Conservation (phyloP, 2,113 vertebrate genomes). For the Baryphthengus martii region DNA sequence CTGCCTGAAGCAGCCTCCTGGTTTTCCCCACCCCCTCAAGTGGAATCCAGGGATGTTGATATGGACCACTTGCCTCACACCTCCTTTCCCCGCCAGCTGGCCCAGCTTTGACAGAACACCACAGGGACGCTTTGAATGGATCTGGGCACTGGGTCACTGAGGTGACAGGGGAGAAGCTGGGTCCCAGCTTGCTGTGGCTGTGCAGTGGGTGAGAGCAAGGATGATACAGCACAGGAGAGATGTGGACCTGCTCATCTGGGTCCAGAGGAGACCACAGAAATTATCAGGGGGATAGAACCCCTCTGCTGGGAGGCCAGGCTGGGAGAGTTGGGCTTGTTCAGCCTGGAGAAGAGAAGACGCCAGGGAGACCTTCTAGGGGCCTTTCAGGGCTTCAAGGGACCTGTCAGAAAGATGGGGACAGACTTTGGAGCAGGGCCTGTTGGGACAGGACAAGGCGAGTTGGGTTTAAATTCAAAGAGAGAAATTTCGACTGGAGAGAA, state of each 20-base stretch:
- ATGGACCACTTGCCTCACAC: fast-evolving
- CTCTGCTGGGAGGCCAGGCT: too few relatives aligned
- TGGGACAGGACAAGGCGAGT: too few relatives aligned
- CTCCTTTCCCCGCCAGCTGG: background rate
- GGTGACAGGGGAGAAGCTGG: background rate
- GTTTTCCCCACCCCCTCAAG: fast-evolving
- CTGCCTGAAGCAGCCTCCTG: background rate
- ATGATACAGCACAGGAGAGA: background rate
- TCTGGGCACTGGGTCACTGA: fast-evolving
- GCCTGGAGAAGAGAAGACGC: too few relatives aligned
- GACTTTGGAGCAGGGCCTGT: too few relatives aligned
- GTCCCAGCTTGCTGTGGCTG: background rate
- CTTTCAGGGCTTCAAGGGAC: too few relatives aligned
- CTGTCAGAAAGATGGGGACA: too few relatives aligned
- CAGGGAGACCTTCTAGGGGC: too few relatives aligned
- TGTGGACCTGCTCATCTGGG: background rate
- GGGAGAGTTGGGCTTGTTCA: background rate
- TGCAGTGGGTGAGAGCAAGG: background rate
- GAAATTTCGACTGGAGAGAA: too few relatives aligned
- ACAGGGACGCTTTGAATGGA: fast-evolving
- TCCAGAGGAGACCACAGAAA: background rate
- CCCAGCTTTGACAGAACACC: background rate
- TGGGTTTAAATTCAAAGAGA: too few relatives aligned
- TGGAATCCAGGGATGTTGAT: background rate
- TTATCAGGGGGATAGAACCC: too few relatives aligned